Evolutionary conservation across 2,797 vertebrate genomes (phyloP), one percentile per base, ranked within the genome.

Genomic region (Hemibagrus guttatus): DNA sequence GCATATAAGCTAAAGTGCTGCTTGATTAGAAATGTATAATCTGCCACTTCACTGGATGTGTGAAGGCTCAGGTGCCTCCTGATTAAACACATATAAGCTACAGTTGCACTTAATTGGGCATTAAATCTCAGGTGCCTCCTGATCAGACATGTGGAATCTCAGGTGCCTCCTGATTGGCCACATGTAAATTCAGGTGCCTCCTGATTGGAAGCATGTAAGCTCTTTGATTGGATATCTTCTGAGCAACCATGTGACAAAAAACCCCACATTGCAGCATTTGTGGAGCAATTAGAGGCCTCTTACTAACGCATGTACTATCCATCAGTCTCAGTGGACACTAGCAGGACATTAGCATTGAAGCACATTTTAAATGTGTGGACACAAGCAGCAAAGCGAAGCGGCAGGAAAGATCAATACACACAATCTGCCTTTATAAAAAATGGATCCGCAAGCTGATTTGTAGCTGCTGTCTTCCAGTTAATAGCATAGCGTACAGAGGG

Each of bases 401-500:
- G 63, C 19, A 39, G 64, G 31, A 52, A 49, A 84, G 78, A 89
- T 87, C 64, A 52, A 81, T 84, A 80, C 9, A 8, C 35, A 0
- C 63, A n/a, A 66, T 59, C 81, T 49, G 74, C 28, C 49, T 84
- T 80, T 52, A 71, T 87, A 59, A 87, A 80, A 84, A 69, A 87
- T 61, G 39, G 31, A 84, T 71, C 74, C 2, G 19, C 4, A 1
- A 14, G 74, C 86, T 84, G 64, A 83, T 68, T 31, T 56, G 81
- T 66, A 52, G 86, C 58, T 46, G 35, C 5, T 35, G 46, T 26
- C 83, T 81, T 68, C 58, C 74, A 61, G 64, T 56, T 61, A 75
- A 84, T 58, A 19, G 63, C 46, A 42, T 80, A n/a, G 42, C 54
- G 81, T 89, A 86, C 89, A 81, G 84, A 87, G 85, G 90, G 88